phyloP scores from a whole-genome alignment of 2,888 invertebrate species.

The Leptinotarsa rubiginosa region DNA sequence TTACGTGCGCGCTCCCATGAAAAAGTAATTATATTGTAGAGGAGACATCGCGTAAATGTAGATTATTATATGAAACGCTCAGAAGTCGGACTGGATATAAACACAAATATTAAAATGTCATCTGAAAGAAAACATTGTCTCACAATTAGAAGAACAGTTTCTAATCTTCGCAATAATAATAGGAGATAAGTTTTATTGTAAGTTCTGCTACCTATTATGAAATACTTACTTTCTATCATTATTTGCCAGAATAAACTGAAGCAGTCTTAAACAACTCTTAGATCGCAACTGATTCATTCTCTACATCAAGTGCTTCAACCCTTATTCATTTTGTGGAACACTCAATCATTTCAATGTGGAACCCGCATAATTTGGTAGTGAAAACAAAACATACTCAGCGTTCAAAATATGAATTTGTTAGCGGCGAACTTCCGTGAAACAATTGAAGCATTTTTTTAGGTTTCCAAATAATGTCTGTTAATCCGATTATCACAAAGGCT shows the following conservation, averaged over 20 bases:
- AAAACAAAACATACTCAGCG: conserved; percentile 16
- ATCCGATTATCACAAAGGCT: conserved; percentile 42
- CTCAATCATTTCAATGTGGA: conserved; percentile 7
- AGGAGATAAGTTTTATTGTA: conserved; percentile 12
- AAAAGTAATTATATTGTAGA: conserved; percentile 44
- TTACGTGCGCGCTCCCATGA: conserved; percentile 48
- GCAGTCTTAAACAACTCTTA: background rate
- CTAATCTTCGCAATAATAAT: conserved; percentile 34
- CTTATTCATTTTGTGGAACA: conserved; percentile 1
- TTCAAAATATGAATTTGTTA: conserved; percentile 8
- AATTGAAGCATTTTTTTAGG: conserved; percentile 15
- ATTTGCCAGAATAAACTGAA: background rate
- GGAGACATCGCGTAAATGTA: conserved; percentile 40
- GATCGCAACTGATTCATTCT: conserved; percentile 9
- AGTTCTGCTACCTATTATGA: too few relatives aligned
- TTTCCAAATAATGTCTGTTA: conserved; percentile 25
- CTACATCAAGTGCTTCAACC: conserved; percentile 4
- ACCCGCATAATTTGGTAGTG: background rate
- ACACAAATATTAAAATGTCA: conserved; percentile 50
- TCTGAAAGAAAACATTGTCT: conserved; percentile 46
- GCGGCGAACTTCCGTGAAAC: conserved; percentile 6
- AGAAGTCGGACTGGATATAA: conserved; percentile 39
- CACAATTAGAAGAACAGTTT: conserved; percentile 42
- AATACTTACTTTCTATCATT: too few relatives aligned
- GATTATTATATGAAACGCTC: conserved; percentile 44